Evolutionary conservation across 2,113 vertebrate genomes (phyloP).

Genomic region (Sinocyclocheilus anophthalmus): DNA sequence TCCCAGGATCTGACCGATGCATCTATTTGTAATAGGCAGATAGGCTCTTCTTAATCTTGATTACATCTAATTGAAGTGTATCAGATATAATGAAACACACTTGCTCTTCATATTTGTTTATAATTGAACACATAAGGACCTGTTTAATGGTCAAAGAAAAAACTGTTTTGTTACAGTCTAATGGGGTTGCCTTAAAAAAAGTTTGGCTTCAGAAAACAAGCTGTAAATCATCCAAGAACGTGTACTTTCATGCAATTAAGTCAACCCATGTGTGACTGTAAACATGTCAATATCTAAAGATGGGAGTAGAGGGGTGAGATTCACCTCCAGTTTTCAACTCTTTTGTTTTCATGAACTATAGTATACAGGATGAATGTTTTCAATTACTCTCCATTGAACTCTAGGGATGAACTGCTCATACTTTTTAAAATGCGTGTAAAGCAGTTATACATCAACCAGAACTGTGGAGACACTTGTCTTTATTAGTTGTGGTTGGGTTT

Average conservation of each 20-base stretch:
- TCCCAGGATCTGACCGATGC: not conserved
- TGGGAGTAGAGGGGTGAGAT: not conserved
- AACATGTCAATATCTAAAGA: slow-evolving; percentile 6
- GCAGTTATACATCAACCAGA: slow-evolving; percentile 54
- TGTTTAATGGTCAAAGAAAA: not conserved
- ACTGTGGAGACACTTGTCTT: slow-evolving; percentile 57
- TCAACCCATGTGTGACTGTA: not conserved
- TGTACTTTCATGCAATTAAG: slow-evolving; percentile 14
- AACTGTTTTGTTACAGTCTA: not conserved
- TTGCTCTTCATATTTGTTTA: not conserved
- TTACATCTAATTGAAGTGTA: not conserved
- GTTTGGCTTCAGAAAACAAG: slow-evolving; percentile 6
- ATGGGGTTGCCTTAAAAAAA: not conserved
- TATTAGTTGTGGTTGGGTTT: slow-evolving; percentile 61
- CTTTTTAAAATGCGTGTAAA: not conserved
- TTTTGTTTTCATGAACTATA: not conserved
- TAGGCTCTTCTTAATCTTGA: not conserved
- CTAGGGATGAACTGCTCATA: not conserved
- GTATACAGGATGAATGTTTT: slow-evolving; percentile 13
- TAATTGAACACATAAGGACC: not conserved
- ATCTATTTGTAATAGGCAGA: not conserved
- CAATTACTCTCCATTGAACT: slow-evolving; percentile 1
- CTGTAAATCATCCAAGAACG: not conserved
- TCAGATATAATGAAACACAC: not conserved
- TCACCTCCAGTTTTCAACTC: not conserved